These are phyloP conservation scores for Hyposoter dolosus DNA, from an alignment of 2,888 invertebrate genomes.

Conservation along the genomic window DNA sequence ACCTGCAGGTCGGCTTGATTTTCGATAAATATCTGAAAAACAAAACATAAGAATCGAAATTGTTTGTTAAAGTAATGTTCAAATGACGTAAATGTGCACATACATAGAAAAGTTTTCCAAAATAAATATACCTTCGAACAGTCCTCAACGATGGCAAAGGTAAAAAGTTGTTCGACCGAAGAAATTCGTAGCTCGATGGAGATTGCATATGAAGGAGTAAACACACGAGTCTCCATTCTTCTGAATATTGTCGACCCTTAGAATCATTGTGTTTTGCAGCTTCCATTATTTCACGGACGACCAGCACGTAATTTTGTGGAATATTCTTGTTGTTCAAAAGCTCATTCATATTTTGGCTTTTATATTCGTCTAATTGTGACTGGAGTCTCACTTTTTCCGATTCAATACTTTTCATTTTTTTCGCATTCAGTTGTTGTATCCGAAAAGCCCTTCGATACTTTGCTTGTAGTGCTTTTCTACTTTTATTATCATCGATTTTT, in stretches of 20 bases:
- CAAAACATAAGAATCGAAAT: background rate
- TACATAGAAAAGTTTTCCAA: background rate
- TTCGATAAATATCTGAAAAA: constrained; percentile 51
- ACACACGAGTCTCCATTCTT: constrained; percentile 63
- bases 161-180: constrained; percentile 46
- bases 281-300: constrained; percentile 36
- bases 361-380: constrained; percentile 5
- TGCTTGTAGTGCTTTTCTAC: background rate
- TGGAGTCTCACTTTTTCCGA: background rate
- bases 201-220: constrained; percentile 60
- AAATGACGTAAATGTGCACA: background rate
- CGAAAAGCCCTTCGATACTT: background rate
- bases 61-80: background rate
- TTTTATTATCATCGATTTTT: background rate
- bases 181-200: constrained; percentile 36
- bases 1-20: constrained; percentile 63
- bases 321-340: constrained; percentile 22
- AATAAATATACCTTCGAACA: constrained; percentile 52
- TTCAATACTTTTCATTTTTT: background rate
- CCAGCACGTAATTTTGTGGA: constrained; percentile 31
- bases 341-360: constrained; percentile 1
- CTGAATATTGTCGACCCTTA: constrained; percentile 52
- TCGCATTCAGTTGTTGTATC: background rate
- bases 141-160: constrained; percentile 51
- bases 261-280: constrained; percentile 42